Evolutionary conservation across 2,888 invertebrate genomes (phyloP).

Genomic region (Aquatica leii): DNA sequence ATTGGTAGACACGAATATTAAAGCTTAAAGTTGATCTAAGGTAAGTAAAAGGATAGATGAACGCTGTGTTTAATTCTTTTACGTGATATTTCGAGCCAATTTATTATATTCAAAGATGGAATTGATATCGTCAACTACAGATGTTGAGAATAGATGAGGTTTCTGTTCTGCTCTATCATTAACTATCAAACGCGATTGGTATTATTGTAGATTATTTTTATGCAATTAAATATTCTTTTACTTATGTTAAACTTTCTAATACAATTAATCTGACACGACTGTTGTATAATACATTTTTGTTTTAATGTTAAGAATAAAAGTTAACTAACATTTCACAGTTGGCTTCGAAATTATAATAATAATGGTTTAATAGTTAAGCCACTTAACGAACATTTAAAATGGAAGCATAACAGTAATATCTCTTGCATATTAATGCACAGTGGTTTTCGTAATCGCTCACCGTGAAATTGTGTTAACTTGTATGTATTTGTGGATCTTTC

Average conservation of each 20-base stretch:
- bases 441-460: conserved; percentile 30
- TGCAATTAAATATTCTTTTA: conserved; percentile 24
- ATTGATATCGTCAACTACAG: conserved; percentile 47
- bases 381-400: conserved; percentile 20
- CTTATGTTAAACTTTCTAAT: conserved; percentile 26
- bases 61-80: conserved; percentile 62
- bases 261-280: not conserved
- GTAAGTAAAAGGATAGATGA: conserved; percentile 62
- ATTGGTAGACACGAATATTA: conserved; percentile 56
- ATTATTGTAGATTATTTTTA: conserved; percentile 53
- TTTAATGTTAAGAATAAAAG: conserved; percentile 1
- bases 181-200: conserved; percentile 50
- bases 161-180: conserved; percentile 51
- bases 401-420: conserved; percentile 30
- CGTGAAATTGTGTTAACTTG: conserved; percentile 38
- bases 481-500: conserved; percentile 31
- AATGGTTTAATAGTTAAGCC: conserved; percentile 15
- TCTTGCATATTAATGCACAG: conserved; percentile 29
- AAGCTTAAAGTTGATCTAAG: conserved; percentile 60
- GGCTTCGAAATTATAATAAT: conserved; percentile 4
- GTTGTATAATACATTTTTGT: conserved; percentile 10
- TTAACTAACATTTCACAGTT: conserved; percentile 7
- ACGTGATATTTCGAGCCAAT: conserved; percentile 62
- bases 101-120: conserved; percentile 57
- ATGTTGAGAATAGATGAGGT: conserved; percentile 32